A percentile compares a stretch with the other conserved stretches of the same genome.
These are phyloP conservation scores for Eubucco bourcierii DNA, from an alignment of 2,113 vertebrate genomes.

Conservation along the genomic window DNA sequence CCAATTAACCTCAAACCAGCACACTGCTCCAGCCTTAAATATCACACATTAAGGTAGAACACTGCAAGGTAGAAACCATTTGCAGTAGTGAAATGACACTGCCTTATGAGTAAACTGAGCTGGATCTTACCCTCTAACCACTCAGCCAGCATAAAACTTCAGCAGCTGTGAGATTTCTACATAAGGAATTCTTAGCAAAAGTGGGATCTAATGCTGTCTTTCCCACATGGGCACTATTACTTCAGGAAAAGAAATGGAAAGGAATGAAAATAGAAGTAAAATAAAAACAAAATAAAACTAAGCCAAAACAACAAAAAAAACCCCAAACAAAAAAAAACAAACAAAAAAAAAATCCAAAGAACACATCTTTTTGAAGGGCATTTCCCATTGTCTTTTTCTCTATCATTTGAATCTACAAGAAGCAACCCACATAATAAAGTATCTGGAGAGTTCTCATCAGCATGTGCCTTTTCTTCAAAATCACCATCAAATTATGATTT, in stretches of 20 bases:
- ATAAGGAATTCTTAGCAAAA: not conserved
- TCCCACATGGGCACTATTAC: not conserved
- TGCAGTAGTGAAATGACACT: no score
- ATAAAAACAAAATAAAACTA: no score
- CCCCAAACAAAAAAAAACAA: no score
- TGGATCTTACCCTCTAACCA: not conserved
- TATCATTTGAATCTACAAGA: not conserved
- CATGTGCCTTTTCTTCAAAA: not conserved
- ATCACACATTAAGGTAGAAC: not conserved
- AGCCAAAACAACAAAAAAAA: no score
- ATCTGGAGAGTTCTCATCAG: not conserved
- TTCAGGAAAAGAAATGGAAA: not conserved
- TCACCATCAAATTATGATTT: not conserved
- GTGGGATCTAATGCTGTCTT: not conserved
- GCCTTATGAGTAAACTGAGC: accelerated
- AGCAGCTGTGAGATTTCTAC: not conserved
- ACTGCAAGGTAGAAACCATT: not conserved
- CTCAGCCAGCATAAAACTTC: not conserved
- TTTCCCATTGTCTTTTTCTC: not conserved
- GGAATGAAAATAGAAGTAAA: no score
- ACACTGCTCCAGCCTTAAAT: not conserved
- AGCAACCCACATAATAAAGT: not conserved
- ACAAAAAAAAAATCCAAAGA: no score
- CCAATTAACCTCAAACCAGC: no score
- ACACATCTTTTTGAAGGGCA: not conserved